Base-by-base conservation (phyloP, 1,140 invertebrate genomes). In the Trichogramma pretiosum region DNA sequence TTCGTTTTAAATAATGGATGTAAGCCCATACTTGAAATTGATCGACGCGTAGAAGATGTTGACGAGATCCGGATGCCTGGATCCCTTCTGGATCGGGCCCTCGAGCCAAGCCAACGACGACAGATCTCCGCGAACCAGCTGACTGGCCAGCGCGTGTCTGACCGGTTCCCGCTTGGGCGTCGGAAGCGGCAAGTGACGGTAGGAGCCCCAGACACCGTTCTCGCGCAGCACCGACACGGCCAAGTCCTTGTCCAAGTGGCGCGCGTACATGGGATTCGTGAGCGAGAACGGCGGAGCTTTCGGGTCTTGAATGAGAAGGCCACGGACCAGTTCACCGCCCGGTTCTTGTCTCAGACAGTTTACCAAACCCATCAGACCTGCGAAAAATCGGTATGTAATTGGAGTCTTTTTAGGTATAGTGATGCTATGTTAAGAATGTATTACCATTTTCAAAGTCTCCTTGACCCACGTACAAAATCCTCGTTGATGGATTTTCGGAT, bases 71-170 rank as follows among this genome's bases (percentile, higher is more conserved):
- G 60, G 63, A 28, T 74, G 24, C 34, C 46, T 34, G 26, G 73
- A 73, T 50, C 77, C 80, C 63, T 82, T 67, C 72, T 65, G 48
- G 38, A 75, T 61, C 16, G 75, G 73, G 40, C 79, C 83, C 67
- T 86, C 71, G 1, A 93, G 70, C 92, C 92, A 96, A 9, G 68
- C 77, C 4, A 96, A 63, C 38, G 84, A 84, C 0, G 85, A 85
- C 16, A 96, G 64, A 65, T 95, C 92, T 46, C 90, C 89, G 48
- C 87, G 76, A 17, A 81, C 80, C 2, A 78, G 52, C 0, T 84
- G 80, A 67, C 92, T 90, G 1, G 87, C 78, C 63, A 79, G 90
- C 1, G 82, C 84, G 11, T 93, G 83, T 40, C 74, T 61, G 1
- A 67, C 70, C 36, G 58, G 63, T 4, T 74, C 63, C 8, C 67